A percentile compares a stretch with the other conserved stretches of the same genome.
Evolutionary conservation across 2,888 invertebrate species (phyloP).

Genomic region (Cephonodes hylas): DNA sequence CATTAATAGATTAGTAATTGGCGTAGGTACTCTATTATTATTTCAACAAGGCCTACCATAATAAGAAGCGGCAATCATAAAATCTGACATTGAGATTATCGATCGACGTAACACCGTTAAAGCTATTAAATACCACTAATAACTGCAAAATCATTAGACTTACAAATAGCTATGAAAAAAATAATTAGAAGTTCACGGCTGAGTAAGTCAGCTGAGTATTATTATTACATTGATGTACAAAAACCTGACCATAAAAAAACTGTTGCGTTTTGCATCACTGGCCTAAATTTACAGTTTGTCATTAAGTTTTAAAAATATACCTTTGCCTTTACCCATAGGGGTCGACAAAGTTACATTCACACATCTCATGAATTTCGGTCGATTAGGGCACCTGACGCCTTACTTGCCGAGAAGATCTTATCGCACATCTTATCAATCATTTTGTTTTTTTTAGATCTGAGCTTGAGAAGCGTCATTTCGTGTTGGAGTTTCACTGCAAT

Average conservation of each 20-base stretch:
- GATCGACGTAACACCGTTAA: not conserved
- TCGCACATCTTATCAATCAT: not conserved
- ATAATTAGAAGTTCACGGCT: no score
- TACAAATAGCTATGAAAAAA: not conserved
- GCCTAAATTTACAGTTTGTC: no score
- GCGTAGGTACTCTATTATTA: not conserved
- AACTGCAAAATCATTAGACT: not conserved
- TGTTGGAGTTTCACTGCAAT: slow-evolving; percentile 65
- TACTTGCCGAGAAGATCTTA: no score
- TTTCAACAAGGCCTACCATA: not conserved
- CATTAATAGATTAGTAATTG: not conserved
- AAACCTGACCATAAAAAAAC: no score
- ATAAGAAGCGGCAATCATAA: not conserved
- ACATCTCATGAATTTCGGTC: no score
- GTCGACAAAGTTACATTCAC: no score
- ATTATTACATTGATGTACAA: no score
- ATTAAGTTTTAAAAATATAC: no score
- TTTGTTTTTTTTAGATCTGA: slow-evolving; percentile 52
- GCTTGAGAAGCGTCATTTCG: slow-evolving; percentile 61
- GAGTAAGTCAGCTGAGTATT: no score
- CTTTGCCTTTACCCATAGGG: no score
- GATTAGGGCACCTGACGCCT: no score
- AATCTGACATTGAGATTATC: not conserved
- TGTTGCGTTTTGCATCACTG: no score
- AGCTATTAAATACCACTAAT: not conserved